Conservation (phyloP, 2,113 vertebrate species). For the Myiagra hebetior region DNA sequence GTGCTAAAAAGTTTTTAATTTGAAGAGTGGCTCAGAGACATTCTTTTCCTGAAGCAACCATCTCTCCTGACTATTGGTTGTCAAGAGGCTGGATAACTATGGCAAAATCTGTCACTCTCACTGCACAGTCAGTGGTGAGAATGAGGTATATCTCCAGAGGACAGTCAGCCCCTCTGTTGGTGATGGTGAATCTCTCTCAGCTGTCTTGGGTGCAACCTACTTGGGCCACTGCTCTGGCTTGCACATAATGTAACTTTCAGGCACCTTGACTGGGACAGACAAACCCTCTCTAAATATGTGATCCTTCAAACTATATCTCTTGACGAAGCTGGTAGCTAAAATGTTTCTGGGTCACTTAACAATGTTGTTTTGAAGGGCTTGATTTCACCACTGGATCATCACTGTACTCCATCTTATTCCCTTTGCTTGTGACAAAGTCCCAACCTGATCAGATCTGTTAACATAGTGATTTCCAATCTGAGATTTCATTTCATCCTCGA, state of each 20-base stretch:
- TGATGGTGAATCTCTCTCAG: background rate
- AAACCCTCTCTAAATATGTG: background rate
- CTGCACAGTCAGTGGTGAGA: background rate
- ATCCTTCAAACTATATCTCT: background rate
- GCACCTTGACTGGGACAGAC: accelerated
- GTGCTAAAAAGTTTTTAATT: background rate
- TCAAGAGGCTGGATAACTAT: background rate
- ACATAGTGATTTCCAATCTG: background rate
- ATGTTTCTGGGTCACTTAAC: background rate
- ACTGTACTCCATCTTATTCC: background rate
- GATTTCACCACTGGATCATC: background rate
- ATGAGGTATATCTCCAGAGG: background rate
- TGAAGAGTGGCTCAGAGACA: background rate
- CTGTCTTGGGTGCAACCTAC: background rate
- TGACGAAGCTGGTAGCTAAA: background rate
- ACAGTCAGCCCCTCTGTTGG: background rate
- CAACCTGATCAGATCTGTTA: background rate
- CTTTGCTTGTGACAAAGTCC: background rate
- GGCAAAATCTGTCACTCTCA: background rate
- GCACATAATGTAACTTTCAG: background rate
- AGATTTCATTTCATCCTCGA: background rate
- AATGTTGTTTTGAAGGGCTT: background rate
- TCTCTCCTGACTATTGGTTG: background rate
- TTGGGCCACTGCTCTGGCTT: background rate
- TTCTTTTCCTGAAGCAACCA: background rate